Base-by-base conservation (phyloP, 2,888 invertebrate genomes). In the Neoscelio sp. region DNA sequence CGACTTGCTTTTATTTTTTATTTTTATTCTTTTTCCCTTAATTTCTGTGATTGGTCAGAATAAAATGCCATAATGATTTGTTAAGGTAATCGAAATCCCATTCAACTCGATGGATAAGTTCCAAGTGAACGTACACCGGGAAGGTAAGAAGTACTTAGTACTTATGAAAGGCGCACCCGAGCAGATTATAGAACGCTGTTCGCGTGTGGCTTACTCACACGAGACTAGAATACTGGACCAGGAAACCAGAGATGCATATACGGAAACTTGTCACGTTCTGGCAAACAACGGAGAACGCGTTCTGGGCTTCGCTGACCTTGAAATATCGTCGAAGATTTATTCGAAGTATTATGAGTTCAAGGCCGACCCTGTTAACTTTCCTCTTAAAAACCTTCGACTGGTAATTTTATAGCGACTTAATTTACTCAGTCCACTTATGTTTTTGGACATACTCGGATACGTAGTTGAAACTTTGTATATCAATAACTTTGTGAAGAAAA, bases 111-210 rank as follows among this genome's bases (percentile, higher is more conserved):
- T 92, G 50, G 94, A 94, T 87, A 95, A 95, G 88, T 94, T 93
- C 87, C 94, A 94, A 89, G 92, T 95, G 2, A 95, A 95, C 8
- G 93, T 95, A 83, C 95, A 95, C 86, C 92, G 91, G 68, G 91
- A 92, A 85, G 91, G 92, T 52, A 87, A 90, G 10, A 91, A 92
- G 2, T 88, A 94, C 87, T 90, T 94, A 73, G 90, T 96, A 77
- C 93, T 94, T 50, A 95, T 96, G 95, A 96, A 95, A 91, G 95
- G 95, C 15, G 95, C 95, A 20, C 95, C 95, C 0, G 95, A 95
- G 90, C 92, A 94, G 64, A 92, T 95, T 56, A 83, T 95, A 23
- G 95, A 95, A 84, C 92, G 93, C 77, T 95, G 95, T 86, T 82
- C 89, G 30, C 92, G 89, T 10, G 90, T 94, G 2, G 91, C 92